Evolutionary conservation across 1,140 invertebrate genomes (phyloP).

Genomic region (Drosophila simulans): DNA sequence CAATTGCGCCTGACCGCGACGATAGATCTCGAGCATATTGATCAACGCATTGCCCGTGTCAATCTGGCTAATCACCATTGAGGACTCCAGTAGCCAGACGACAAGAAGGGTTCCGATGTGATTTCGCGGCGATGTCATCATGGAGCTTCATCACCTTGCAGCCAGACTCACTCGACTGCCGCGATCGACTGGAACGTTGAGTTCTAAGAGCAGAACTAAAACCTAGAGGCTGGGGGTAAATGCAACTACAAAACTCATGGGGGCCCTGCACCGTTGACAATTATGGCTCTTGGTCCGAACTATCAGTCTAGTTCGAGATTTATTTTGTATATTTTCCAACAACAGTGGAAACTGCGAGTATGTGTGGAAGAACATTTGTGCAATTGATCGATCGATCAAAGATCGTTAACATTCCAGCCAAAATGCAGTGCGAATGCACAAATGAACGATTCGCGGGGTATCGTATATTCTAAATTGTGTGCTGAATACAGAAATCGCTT

Average conservation of each 20-base stretch:
- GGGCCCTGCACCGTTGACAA: conserved; percentile 3
- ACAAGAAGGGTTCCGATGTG: background rate
- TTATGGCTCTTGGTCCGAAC: background rate
- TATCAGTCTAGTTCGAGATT: background rate
- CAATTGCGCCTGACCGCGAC: conserved; percentile 56
- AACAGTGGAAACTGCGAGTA: background rate
- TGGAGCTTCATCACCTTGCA: conserved; percentile 21
- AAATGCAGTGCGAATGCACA: background rate
- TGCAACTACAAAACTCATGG: background rate
- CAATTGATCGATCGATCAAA: background rate
- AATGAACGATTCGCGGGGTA: background rate
- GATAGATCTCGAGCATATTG: conserved; percentile 45
- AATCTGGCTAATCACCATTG: conserved; percentile 11
- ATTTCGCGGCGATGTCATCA: conserved; percentile 4
- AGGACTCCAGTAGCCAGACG: background rate
- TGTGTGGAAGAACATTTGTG: background rate
- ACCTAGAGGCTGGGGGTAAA: conserved; percentile 2
- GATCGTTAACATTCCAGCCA: background rate
- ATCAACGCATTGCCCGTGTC: conserved; percentile 35
- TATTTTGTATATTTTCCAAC: background rate
- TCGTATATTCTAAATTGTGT: background rate
- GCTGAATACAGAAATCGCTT: conserved; percentile 5
- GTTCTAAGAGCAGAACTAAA: background rate
- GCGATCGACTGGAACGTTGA: conserved; percentile 34
- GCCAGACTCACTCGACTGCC: conserved; percentile 21